Base-by-base conservation (phyloP, 2,888 invertebrate genomes). In the Marronus borbonicus region DNA sequence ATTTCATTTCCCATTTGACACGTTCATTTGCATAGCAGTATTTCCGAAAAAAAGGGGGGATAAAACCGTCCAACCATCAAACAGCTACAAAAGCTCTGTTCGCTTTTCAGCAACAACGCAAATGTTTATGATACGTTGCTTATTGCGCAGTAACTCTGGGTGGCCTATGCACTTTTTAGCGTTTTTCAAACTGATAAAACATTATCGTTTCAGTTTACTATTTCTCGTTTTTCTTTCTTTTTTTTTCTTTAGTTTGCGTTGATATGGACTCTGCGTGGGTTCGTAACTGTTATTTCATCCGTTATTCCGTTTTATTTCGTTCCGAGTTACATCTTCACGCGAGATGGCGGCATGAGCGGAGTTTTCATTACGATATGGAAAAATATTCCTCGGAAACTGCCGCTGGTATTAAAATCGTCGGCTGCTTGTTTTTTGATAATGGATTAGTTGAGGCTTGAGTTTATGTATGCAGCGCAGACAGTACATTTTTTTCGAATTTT, bases 291-390 rank as follows among this genome's bases (percentile, higher is more conserved):
- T 44, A 44, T 44, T 44, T 44, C 44, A 8, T 44, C 7, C 44
- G 12, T 44, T 44, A 44, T 44, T 44, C 44, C 12, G 44, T 44
- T 44, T 44, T 44, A 44, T 17, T 39, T 17, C 8, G n/a, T 65
- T 65, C 5, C 4, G 17, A 7, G 65, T 14, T 39, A 39, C 17
- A 17, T 65, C 8, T 65, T 65, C 10, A 10, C 17, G 4, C 39
- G 55, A 55, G 17, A 55, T 55, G 55, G 20, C 8, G 50, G 69
- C 52, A n/a, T 14, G 28, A 10, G 50, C 2, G 69, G 52, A 52
- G 28, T 69, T 69, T 52, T 69, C 69, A 69, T 69, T 69, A 69
- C 14, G 52, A 31, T 52, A 69, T 69, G 69, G 69, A 49, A 69
- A 69, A 69, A 69, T 55, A 55, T 55, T 55, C n/a, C 17, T 14